Evolutionary conservation across 1,140 invertebrate genomes (phyloP), one percentile per base, ranked within the genome.

Genomic region (Pinna nobilis): DNA sequence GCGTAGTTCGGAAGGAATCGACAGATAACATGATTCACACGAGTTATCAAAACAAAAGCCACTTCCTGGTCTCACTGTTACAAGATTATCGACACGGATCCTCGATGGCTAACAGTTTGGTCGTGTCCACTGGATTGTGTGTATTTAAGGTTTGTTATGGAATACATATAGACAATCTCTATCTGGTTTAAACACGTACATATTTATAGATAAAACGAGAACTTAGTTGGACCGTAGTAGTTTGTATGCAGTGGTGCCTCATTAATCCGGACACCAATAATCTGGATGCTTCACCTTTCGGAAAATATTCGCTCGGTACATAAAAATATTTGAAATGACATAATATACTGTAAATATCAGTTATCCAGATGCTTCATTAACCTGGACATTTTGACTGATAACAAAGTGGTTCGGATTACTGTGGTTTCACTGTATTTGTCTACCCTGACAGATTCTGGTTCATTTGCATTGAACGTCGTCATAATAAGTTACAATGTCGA

Each of bases 81-180:
- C 86, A 87, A 61, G 86, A 87, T 66, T 87, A 86, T 65, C 75
- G 86, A 18, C 80, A 84, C 33, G 84, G 86, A 6, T 66, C 82
- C 7, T 39, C 63, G 18, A 82, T 81, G 5, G 79, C 79, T 11
- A 84, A 84, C 67, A 84, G 78, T 39, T 70, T 86, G 30, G 70
- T 85, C 0, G 73, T 85, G 4, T 81, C 79, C 0, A 84, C 86
- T n/a, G 86, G 86, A 7, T 83, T 87, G 53, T 80, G 79, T 55
- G 37, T 87, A 1, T 87, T 85, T 63, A 85, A 80, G 82, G 86
- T 86, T n/a, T n/a, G n/a, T n/a, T n/a, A n/a, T n/a, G n/a, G n/a
- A n/a, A n/a, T n/a, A n/a, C n/a, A n/a, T n/a, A n/a, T n/a, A n/a
- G n/a, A n/a, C n/a, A 68, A 30, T 23, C 15, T 23, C 6, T 51